A percentile compares a stretch with the other conserved stretches of the same genome.
These are phyloP conservation scores for Elymnias hypermnestra DNA, from an alignment of 1,140 invertebrate species.

Conservation along the genomic window DNA sequence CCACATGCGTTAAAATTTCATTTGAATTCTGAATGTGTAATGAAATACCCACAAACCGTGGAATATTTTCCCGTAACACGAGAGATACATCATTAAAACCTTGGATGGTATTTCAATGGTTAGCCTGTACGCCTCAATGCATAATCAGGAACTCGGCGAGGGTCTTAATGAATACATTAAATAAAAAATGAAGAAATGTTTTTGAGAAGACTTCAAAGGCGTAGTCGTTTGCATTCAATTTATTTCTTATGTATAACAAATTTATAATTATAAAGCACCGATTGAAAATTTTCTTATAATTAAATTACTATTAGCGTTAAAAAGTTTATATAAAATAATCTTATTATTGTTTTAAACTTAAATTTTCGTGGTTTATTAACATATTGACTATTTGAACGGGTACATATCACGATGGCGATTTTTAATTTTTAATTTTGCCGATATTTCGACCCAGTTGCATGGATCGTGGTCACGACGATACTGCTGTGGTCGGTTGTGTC, in stretches of 20 bases:
- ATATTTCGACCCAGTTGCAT: too few relatives aligned
- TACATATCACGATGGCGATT: too few relatives aligned
- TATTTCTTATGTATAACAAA: neutral
- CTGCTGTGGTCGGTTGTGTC: too few relatives aligned
- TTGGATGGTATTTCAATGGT: neutral
- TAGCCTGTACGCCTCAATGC: neutral
- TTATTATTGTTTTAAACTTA: too few relatives aligned
- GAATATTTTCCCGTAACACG: neutral
- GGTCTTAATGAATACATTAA: neutral
- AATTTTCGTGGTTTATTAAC: too few relatives aligned
- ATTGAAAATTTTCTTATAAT: too few relatives aligned
- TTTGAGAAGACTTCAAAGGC: neutral
- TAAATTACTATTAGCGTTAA: too few relatives aligned
- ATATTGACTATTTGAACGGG: too few relatives aligned
- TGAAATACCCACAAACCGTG: neutral
- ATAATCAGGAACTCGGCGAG: neutral
- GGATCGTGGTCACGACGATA: too few relatives aligned
- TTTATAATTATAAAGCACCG: too few relatives aligned
- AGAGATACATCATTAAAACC: conserved; percentile 1
- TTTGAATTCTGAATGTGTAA: conserved; percentile 3
- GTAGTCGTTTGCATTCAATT: neutral
- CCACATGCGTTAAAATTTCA: conserved; percentile 1
- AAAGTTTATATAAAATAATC: too few relatives aligned
- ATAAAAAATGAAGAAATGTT: neutral
- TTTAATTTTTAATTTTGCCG: too few relatives aligned